Base-by-base conservation (phyloP, 2,797 vertebrate genomes). In the Platalea minor region DNA sequence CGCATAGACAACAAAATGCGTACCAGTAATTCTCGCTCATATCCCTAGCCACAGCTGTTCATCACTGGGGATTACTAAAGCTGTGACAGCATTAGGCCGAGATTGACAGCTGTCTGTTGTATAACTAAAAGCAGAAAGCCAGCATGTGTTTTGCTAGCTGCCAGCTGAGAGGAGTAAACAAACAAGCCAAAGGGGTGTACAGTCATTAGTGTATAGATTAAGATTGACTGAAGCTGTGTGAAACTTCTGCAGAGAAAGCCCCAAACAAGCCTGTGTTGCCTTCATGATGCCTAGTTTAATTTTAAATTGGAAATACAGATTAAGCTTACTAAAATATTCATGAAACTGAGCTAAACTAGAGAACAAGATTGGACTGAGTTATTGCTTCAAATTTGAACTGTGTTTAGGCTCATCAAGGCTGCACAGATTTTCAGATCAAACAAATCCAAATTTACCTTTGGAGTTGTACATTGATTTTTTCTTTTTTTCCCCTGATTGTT, bases 31-130 rank as follows among this genome's bases (percentile, higher is more conserved):
- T 80, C 54, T 87, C 37, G 2, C 35, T 80, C 65, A 31, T 59
- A 81, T 43, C 65, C 81, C 73, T 18, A 67, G 53, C 93, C 61
- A 95, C 39, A 87, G 86, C 67, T 91, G 77, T 82, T 92, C 82
- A 69, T 94, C 92, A 95, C 88, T 85, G 26, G 39, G 90, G 43
- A 88, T 95, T 77, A 91, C 43, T 89, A 37, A 83, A 92, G 63
- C 68, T 92, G 37, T 95, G 84, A 92, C 70, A 94, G 72, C 63
- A 9, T 86, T 78, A 93, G 77, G 77, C 74, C 95, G 76, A 83
- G 92, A 95, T 4, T 95, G 95, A 93, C 94, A 93, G 85, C 83
- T 89, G 75, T 72, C 89, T 68, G 56, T 53, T 87, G 50, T 41
- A 51, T 64, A 94, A 59, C 48, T 61, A 63, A 93, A 76, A 88